A percentile compares a stretch with the other conserved stretches of the same genome.
Evolutionary conservation across 2,113 vertebrate genomes (phyloP).

Genomic region (Amblyornis subalaris): DNA sequence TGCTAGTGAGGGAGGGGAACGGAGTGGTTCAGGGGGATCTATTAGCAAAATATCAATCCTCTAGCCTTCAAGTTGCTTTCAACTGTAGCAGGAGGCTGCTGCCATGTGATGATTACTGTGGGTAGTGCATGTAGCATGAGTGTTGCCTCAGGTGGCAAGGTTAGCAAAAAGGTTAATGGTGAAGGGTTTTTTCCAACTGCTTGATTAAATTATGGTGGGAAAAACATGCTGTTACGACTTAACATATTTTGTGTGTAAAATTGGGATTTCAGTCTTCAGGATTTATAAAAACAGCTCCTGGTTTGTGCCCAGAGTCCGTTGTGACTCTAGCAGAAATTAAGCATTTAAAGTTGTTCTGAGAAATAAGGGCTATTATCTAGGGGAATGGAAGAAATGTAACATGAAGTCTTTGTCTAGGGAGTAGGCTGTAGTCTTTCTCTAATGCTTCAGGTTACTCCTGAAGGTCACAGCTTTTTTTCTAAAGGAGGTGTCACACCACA

Average conservation of each 20-base stretch:
- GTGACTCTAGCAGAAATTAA: neutral
- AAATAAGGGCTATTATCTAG: neutral
- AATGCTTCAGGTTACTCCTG: neutral
- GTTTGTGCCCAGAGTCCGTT: neutral
- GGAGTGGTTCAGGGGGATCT: neutral
- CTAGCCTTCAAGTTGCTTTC: neutral
- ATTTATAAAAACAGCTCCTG: neutral
- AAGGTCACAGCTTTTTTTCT: neutral
- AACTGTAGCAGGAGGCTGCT: accelerated
- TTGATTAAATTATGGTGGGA: neutral
- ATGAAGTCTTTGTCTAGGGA: neutral
- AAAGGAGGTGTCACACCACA: neutral
- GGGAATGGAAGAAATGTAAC: neutral
- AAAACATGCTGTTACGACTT: neutral
- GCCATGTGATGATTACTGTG: neutral
- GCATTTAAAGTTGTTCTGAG: neutral
- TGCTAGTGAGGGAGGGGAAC: neutral
- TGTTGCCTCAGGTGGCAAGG: neutral
- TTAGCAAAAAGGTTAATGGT: neutral
- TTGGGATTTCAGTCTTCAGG: neutral
- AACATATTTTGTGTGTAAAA: neutral
- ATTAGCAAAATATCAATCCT: neutral
- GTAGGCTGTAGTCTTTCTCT: neutral
- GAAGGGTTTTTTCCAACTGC: accelerated
- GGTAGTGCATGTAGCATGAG: accelerated